These are phyloP conservation scores for Plectrocnemia conspersa DNA, from an alignment of 1,140 invertebrate genomes.

Conservation along the genomic window DNA sequence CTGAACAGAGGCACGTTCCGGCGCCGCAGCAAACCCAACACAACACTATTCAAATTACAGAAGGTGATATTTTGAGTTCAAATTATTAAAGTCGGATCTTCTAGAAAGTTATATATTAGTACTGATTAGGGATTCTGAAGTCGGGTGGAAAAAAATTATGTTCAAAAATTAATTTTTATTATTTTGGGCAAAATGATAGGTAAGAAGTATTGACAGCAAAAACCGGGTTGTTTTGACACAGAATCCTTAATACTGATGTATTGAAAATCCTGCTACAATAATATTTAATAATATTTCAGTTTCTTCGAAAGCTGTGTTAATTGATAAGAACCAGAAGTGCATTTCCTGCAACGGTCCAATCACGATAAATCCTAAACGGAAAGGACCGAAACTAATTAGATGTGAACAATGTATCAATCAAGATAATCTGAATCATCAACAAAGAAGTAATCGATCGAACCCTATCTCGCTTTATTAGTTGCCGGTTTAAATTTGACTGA, in stretches of 20 bases:
- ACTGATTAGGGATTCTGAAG: not conserved
- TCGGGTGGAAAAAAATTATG: not conserved
- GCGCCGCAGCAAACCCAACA: conserved; percentile 36
- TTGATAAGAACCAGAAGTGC: conserved; percentile 48
- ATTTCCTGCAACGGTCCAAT: conserved; percentile 55
- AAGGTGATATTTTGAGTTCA: conserved; percentile 17
- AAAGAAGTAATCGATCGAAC: conserved; percentile 22
- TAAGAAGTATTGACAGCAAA: no score
- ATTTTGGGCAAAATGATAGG: no score
- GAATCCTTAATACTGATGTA: no score
- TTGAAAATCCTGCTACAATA: no score
- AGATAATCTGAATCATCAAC: conserved; percentile 45
- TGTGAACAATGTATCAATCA: conserved; percentile 57
- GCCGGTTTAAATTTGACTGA: not conserved
- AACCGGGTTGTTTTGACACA: no score
- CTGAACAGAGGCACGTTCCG: conserved; percentile 38
- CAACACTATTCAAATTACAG: conserved; percentile 20
- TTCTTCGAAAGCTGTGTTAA: conserved; percentile 37
- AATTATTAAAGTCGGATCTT: conserved; percentile 2
- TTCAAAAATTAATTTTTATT: no score
- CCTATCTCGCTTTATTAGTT: not conserved
- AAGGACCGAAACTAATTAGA: conserved; percentile 55
- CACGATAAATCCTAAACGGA: conserved; percentile 52
- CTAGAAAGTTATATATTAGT: not conserved
- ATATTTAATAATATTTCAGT: conserved; percentile 30